These are phyloP conservation scores for Trichomycterus rosablanca DNA, from an alignment of 2,113 vertebrate species.

Conservation along the genomic window DNA sequence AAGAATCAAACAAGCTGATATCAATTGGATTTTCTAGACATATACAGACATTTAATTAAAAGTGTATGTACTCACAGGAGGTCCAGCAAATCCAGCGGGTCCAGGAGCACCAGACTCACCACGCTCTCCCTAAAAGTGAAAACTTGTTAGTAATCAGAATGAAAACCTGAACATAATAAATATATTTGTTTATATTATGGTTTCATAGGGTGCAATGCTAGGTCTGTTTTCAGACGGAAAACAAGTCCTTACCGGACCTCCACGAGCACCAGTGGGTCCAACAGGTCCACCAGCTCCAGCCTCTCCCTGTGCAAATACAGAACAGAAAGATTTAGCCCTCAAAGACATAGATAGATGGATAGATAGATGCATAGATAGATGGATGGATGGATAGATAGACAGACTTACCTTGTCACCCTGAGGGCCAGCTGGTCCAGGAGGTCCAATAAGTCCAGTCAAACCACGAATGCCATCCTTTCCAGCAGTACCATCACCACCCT, in stretches of 20 bases:
- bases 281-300: slow-evolving; percentile 75
- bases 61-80: slow-evolving; percentile 80
- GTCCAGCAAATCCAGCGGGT: slow-evolving; percentile 96
- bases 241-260: slow-evolving; percentile 78
- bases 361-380: too few relatives aligned
- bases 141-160: slow-evolving; percentile 20
- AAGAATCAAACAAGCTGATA: too few relatives aligned
- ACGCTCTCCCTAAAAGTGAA: slow-evolving; percentile 80
- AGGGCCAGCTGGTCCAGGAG: slow-evolving; percentile 85
- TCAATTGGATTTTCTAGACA: too few relatives aligned
- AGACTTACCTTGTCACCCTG: slow-evolving; percentile 83
- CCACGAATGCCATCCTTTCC: slow-evolving; percentile 94
- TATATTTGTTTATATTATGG: background rate
- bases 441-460: slow-evolving; percentile 90
- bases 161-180: too few relatives aligned
- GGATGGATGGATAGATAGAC: too few relatives aligned
- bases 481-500: slow-evolving; percentile 84
- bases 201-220: background rate
- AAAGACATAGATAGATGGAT: too few relatives aligned
- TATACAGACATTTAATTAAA: background rate
- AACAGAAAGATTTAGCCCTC: background rate
- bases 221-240: background rate
- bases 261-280: slow-evolving; percentile 86
- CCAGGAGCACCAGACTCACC: slow-evolving; percentile 88
- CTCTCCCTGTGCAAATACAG: slow-evolving; percentile 77